Conservation (phyloP, 2,113 vertebrate genomes). For the Etia nguti region DNA sequence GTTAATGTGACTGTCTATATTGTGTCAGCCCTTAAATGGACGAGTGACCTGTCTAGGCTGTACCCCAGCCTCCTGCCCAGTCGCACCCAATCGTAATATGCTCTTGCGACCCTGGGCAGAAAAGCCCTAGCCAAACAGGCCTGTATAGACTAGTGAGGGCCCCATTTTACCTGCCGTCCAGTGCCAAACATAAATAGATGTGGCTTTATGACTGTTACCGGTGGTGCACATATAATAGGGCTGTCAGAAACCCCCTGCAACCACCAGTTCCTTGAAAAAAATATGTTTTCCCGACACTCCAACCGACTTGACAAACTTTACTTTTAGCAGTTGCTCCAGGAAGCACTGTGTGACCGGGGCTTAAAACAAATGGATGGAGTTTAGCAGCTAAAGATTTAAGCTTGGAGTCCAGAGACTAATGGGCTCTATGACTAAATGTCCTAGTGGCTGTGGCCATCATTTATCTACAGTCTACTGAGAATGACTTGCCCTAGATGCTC, state of each 20-base stretch:
- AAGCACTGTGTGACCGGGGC: background rate
- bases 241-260: background rate
- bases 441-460: background rate
- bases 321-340: background rate
- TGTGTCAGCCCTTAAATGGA: too few relatives aligned
- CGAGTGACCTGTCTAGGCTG: background rate
- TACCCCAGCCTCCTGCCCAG: background rate
- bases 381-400: background rate
- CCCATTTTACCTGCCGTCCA: background rate
- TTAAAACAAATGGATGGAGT: background rate
- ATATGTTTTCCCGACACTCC: background rate
- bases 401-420: fast-evolving
- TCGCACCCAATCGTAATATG: background rate
- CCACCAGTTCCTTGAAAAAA: background rate
- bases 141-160: background rate
- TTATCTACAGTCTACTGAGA: background rate
- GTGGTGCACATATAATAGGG: fast-evolving
- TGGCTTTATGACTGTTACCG: background rate
- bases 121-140: background rate
- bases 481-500: background rate
- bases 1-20: background rate
- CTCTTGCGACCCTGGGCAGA: background rate
- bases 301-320: background rate
- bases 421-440: background rate
- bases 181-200: background rate